Percentiles rank a stretch among this genome's conserved stretches.
These are phyloP conservation scores for Pristionchus pacificus DNA, from an alignment of 1,140 invertebrate species.

Conservation along the genomic window DNA sequence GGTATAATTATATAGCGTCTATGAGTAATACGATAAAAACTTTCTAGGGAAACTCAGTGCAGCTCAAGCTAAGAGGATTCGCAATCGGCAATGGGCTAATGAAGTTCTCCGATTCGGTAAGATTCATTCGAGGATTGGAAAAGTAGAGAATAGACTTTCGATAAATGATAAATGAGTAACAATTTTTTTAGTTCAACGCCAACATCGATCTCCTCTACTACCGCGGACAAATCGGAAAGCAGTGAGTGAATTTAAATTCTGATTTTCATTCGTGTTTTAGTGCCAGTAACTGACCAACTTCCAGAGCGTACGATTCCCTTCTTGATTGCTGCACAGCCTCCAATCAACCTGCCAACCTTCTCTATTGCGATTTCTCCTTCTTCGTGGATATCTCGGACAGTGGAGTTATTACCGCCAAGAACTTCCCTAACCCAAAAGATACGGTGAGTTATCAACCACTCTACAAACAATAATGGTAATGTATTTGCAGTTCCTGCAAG, in stretches of 20 bases:
- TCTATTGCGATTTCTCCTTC: conserved; percentile 30
- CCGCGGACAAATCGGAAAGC: conserved; percentile 26
- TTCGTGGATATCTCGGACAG: no score
- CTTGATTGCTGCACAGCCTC: conserved; percentile 22
- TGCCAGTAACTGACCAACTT: no score
- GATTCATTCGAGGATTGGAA: no score
- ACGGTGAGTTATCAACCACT: no score
- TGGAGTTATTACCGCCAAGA: no score
- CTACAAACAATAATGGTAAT: no score
- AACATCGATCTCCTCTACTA: conserved; percentile 24
- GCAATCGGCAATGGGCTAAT: conserved; percentile 35
- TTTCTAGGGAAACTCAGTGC: neutral
- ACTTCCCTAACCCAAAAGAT: no score
- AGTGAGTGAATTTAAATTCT: neutral
- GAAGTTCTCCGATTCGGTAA: conserved; percentile 25
- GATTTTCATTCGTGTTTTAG: no score
- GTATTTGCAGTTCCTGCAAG: no score
- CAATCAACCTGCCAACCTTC: conserved; percentile 2
- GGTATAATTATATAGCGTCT: no score
- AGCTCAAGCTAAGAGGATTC: conserved; percentile 28
- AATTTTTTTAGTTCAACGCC: conserved; percentile 24
- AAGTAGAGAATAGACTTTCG: no score
- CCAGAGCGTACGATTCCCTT: conserved; percentile 22
- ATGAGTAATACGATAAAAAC: neutral
- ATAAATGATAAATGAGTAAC: neutral